Percentiles rank a stretch among this genome's conserved stretches.
Conservation (phyloP, 2,797 vertebrate genomes). For the Pyrocephalus nanus region DNA sequence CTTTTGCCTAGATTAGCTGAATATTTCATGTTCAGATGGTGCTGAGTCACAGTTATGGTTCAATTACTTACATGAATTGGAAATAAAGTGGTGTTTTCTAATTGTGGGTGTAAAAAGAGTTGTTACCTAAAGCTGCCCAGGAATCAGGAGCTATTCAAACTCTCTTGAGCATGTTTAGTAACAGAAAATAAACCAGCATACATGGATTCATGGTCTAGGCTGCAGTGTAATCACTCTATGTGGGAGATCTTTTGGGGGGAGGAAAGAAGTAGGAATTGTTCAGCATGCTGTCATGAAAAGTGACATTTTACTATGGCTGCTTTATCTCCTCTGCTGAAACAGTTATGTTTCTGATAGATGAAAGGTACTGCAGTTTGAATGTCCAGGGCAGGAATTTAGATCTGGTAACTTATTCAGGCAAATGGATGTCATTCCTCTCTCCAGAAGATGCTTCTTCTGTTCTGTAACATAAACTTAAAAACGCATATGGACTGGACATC, state of each 20-base stretch:
- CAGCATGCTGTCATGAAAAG: neutral
- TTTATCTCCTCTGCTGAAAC: neutral
- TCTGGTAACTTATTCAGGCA: neutral
- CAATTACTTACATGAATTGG: neutral
- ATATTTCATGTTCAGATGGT: neutral
- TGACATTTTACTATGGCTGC: neutral
- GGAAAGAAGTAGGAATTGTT: neutral
- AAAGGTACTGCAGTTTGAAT: neutral
- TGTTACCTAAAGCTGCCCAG: neutral
- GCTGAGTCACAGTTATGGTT: neutral
- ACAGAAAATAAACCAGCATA: neutral
- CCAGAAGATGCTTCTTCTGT: neutral
- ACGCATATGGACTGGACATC: rapidly evolving
- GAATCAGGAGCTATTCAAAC: neutral
- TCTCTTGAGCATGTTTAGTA: neutral
- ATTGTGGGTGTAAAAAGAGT: neutral
- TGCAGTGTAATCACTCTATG: neutral
- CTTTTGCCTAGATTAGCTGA: neutral
- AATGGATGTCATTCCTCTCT: neutral
- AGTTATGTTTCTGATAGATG: neutral
- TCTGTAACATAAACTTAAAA: neutral
- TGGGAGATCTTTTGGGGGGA: neutral
- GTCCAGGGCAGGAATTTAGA: neutral
- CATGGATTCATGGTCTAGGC: neutral
- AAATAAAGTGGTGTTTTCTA: neutral